These are phyloP conservation scores for Luscinia luscinia DNA, from an alignment of 2,797 vertebrate genomes.

Conservation along the genomic window DNA sequence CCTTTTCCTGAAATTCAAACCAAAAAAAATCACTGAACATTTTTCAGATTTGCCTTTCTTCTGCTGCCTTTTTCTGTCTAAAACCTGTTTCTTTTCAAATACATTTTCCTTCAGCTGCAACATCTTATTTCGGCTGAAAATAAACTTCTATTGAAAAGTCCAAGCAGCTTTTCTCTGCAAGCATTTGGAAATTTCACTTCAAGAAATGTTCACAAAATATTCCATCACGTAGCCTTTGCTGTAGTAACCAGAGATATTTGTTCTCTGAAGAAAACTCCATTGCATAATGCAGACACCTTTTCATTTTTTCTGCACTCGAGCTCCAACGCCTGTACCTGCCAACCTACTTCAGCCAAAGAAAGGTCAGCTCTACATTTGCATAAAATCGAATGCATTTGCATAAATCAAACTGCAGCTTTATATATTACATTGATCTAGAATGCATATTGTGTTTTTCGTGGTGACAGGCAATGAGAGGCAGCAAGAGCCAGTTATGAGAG, in stretches of 20 bases:
- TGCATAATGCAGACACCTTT: not conserved
- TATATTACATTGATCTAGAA: not conserved
- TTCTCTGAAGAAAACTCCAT: not conserved
- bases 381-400: conserved; percentile 46
- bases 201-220: not conserved
- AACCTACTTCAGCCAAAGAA: conserved; percentile 6
- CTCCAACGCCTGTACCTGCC: not conserved
- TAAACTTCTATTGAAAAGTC: conserved; percentile 9
- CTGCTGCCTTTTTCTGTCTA: not conserved
- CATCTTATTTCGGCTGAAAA: conserved; percentile 14
- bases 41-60: conserved; percentile 6
- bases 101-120: conserved; percentile 1
- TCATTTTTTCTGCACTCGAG: not conserved
- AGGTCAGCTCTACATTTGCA: conserved; percentile 30
- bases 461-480: not conserved
- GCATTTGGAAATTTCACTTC: not conserved
- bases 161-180: not conserved
- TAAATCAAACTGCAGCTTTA: conserved; percentile 16
- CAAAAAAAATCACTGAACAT: not conserved
- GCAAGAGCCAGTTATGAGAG: not conserved
- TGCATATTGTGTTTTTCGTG: rapidly evolving
- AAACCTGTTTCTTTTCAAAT: not conserved
- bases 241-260: not conserved
- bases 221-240: not conserved
- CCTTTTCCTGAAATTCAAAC: conserved; percentile 1